Evolutionary conservation across 2,888 invertebrate genomes (phyloP), one percentile per base, ranked within the genome.

Genomic region (Melipona bicolor): DNA sequence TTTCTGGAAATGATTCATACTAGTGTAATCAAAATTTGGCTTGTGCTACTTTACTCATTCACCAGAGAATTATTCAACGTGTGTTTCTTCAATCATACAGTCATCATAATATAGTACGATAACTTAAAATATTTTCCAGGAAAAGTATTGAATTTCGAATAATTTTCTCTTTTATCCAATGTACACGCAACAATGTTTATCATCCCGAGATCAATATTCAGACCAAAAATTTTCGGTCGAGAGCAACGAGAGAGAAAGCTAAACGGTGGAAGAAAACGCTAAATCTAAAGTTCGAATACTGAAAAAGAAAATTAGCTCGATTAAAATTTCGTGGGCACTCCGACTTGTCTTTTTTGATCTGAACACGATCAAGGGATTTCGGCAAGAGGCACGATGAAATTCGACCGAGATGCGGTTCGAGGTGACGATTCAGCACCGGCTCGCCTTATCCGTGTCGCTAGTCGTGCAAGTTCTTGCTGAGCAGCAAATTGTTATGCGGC

Each of bases 381-480:
- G 27, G 76, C 49, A 43, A n/a, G 19, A 32, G 4, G 5, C 3
- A 49, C 24, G 5, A 24, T 9, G 4, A 24, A 4, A 54, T 54
- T 32, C 17, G 43, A 24, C 50, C 74, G 69, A 59, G 74, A 79
- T 27, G 65, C 64, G 27, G 27, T 61, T 79, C 86, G 86, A 86
- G 85, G 78, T 56, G 76, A 79, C 68, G 59, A 61, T 32, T 77
- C 70, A 80, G 87, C 86, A 90, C 90, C 87, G 90, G 84, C 81
- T 77, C 87, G 90, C 91, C 93, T 92, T 90, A 92, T 88, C 86
- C 88, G 89, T 87, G 91, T 91, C 90, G 94, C 92, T 94, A 94
- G 88, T 97, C 97, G 94, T 97, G 97, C 94, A 98, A 95, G 95
- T 98, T 98, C 95, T 98, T 98, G 95, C 97, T 98, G 91, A 98